Conservation (phyloP, 2,797 vertebrate species). For the Semaprochilodus insignis region DNA sequence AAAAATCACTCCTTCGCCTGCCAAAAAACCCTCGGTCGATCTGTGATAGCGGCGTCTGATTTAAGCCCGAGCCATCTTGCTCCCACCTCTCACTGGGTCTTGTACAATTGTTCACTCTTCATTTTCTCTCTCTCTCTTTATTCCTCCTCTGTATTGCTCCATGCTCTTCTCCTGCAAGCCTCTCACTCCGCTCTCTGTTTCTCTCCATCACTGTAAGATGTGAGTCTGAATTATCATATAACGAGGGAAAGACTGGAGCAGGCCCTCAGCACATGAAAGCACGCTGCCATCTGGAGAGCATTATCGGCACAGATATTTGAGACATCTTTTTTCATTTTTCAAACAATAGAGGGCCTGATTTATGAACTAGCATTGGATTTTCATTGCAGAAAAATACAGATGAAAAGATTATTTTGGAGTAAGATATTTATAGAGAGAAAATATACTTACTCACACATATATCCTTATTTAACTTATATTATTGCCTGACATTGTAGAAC, state of each 20-base stretch:
- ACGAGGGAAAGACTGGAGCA: conserved; percentile 65
- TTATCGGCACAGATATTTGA: conserved; percentile 85
- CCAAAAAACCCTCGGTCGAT: conserved; percentile 57
- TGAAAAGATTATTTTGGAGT: conserved; percentile 77
- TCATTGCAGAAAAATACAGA: conserved; percentile 81
- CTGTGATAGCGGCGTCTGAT: conserved; percentile 42
- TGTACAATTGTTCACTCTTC: conserved; percentile 7
- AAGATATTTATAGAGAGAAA: conserved; percentile 71
- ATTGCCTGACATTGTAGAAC: conserved; percentile 41
- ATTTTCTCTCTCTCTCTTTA: conserved; percentile 25
- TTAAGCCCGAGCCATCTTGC: conserved; percentile 13
- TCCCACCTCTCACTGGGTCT: conserved; percentile 14
- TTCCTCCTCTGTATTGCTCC: conserved; percentile 19
- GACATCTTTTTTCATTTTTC: conserved; percentile 85
- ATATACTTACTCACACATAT: conserved; percentile 64
- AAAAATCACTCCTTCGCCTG: conserved; percentile 57
- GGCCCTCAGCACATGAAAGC: conserved; percentile 79
- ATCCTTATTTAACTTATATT: conserved; percentile 39
- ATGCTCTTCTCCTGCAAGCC: conserved; percentile 6
- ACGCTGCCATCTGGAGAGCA: conserved; percentile 80
- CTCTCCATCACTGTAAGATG: conserved; percentile 49
- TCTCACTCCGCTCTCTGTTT: conserved; percentile 24
- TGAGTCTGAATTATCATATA: conserved; percentile 71
- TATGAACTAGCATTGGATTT: conserved; percentile 85
- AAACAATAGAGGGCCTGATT: conserved; percentile 88